Conservation (phyloP, 2,888 invertebrate genomes). For the Ophion ventricosus region DNA sequence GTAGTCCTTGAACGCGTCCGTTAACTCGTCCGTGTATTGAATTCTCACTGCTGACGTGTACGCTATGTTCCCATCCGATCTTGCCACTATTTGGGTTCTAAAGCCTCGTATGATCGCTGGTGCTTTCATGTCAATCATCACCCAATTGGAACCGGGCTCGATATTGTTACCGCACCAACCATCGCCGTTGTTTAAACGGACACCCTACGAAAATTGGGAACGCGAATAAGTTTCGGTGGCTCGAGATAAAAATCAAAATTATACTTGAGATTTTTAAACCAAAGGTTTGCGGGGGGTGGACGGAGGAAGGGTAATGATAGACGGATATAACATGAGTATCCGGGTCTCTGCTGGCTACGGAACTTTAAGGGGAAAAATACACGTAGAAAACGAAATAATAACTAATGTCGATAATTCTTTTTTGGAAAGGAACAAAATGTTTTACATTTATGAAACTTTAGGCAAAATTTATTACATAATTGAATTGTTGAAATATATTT, state of each 20-base stretch:
- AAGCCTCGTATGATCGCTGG: slow-evolving; percentile 95
- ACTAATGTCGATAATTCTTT: no score
- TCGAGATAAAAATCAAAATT: background rate
- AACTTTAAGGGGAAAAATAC: no score
- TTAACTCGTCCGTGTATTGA: slow-evolving; percentile 93
- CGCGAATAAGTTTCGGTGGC: background rate
- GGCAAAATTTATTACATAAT: no score
- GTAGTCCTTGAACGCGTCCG: slow-evolving; percentile 95
- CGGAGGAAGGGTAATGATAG: no score
- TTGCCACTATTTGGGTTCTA: slow-evolving; percentile 93
- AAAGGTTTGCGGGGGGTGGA: background rate
- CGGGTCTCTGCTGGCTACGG: no score
- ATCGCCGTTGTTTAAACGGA: slow-evolving; percentile 91
- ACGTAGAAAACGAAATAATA: no score
- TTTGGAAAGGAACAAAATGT: no score
- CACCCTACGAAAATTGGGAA: slow-evolving; percentile 85
- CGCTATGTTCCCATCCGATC: slow-evolving; percentile 92
- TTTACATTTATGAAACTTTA: no score
- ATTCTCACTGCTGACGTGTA: slow-evolving; percentile 95
- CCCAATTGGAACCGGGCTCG: slow-evolving; percentile 95
- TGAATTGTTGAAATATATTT: no score
- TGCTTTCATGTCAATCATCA: slow-evolving; percentile 93
- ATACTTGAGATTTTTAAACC: background rate
- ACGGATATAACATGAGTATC: no score
- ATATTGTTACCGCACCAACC: slow-evolving; percentile 96